Evolutionary conservation across 2,888 invertebrate genomes (phyloP).

Genomic region (Azorinus chamasolen): DNA sequence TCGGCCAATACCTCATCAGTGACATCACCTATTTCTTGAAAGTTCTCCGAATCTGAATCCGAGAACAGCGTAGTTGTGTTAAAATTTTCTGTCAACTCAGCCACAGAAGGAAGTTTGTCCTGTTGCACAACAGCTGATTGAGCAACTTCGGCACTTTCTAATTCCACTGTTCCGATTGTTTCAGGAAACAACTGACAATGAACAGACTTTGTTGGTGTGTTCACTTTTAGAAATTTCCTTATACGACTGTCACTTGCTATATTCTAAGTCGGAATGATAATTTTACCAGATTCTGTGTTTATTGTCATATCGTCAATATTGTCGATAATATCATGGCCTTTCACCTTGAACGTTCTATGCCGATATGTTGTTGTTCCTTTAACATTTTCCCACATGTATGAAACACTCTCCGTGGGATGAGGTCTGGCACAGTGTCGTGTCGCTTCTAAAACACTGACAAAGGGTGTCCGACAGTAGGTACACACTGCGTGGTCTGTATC

Average conservation of each 20-base stretch:
- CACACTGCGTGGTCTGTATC: too few relatives aligned
- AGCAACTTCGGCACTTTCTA: not conserved
- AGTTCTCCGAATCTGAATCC: conserved; percentile 1
- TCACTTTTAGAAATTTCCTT: not conserved
- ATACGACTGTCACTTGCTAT: not conserved
- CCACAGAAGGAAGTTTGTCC: not conserved
- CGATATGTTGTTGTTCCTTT: too few relatives aligned
- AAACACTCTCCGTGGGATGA: too few relatives aligned
- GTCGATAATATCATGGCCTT: too few relatives aligned
- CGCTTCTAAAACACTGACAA: too few relatives aligned
- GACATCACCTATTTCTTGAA: not conserved
- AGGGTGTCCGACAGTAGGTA: too few relatives aligned
- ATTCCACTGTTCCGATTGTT: not conserved
- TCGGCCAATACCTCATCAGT: not conserved
- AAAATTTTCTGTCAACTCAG: not conserved
- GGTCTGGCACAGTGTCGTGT: too few relatives aligned
- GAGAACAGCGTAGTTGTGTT: not conserved
- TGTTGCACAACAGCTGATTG: not conserved
- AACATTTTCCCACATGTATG: too few relatives aligned
- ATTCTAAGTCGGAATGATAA: conserved; percentile 2
- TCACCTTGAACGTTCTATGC: too few relatives aligned
- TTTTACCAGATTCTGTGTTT: conserved; percentile 5
- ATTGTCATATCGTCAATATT: conserved; percentile 1
- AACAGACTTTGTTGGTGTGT: conserved; percentile 13
- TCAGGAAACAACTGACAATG: conserved; percentile 6